Evolutionary conservation across 1,140 invertebrate genomes (phyloP), one percentile per base, ranked within the genome.

Genomic region (Proales similis): DNA sequence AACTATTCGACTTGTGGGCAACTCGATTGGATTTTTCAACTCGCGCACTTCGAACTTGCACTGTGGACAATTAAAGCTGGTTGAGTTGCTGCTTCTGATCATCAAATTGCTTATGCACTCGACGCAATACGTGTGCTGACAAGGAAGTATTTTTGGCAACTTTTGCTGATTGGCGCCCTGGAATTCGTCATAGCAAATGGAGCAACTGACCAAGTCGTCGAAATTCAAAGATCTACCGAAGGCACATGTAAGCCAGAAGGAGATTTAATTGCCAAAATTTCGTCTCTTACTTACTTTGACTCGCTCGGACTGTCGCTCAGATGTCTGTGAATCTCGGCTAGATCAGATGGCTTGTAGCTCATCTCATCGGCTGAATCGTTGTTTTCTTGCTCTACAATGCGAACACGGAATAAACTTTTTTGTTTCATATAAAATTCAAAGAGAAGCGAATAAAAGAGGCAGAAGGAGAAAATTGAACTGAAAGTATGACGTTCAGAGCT

Each of bases 101-200:
- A 42, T 24, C 19, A 57, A 57, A 24, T 57, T 57, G 39, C 45
- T 57, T 5, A 57, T 57, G 9, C 51, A 57, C 30, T 57, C 26
- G 4, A 57, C 51, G 45, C 51, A 57, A 29, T 57, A 57, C 5
- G 38, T 39, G 38, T 57, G 51, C 20, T 57, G 51, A 43, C 51
- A 57, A 42, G 51, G 51, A 24, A 57, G 45, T 42, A 57, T 57
- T 36, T 57, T 57, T 12, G 51, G 51, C 12, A 57, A 27, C 4
- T 57, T 57, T 1, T 32, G 27, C 12, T 42, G 36, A 20, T 57
- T 57, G 2, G 32, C 51, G 12, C 38, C 45, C 20, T 57, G 36
- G 32, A 42, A 57, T 19, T 26, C 26, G n/a, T 57, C 51, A 26
- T 42, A 57, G 12, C 51, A 57, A 24, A 57, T 27, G 17, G 51